These are phyloP conservation scores for Ophion costatus DNA, from an alignment of 2,888 invertebrate species.

Conservation along the genomic window DNA sequence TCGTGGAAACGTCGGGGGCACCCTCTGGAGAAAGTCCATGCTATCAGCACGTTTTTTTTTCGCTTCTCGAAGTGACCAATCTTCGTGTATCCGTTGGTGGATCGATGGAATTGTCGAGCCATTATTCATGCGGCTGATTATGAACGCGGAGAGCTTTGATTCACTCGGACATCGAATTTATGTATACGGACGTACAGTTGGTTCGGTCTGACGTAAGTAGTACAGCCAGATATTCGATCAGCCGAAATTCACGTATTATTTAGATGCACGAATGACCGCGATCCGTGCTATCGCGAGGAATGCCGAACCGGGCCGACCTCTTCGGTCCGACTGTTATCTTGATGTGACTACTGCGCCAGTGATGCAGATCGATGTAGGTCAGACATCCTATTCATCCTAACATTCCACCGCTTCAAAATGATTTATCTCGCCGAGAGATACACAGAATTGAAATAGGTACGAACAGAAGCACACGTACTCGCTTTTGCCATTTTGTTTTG, in stretches of 20 bases:
- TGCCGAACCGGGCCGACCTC: conserved; percentile 10
- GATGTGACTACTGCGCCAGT: conserved; percentile 46
- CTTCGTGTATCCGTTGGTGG: too few species aligned
- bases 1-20: too few species aligned
- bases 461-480: neutral
- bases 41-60: too few species aligned
- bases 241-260: conserved; percentile 33
- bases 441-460: neutral
- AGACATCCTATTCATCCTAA: conserved; percentile 29
- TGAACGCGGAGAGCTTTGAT: neutral
- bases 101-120: neutral
- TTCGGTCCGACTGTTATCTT: conserved; percentile 44
- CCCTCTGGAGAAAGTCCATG: too few species aligned
- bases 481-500: neutral
- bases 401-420: conserved; percentile 9
- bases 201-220: conserved; percentile 42
- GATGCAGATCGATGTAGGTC: conserved; percentile 32
- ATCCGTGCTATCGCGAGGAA: conserved; percentile 19
- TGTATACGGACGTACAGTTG: neutral
- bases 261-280: conserved; percentile 31
- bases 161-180: neutral
- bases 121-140: too few species aligned
- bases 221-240: conserved; percentile 25
- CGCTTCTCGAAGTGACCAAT: too few species aligned
- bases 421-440: conserved; percentile 2